Base-by-base conservation (phyloP, 2,888 invertebrate genomes). In the Archips xylosteana region DNA sequence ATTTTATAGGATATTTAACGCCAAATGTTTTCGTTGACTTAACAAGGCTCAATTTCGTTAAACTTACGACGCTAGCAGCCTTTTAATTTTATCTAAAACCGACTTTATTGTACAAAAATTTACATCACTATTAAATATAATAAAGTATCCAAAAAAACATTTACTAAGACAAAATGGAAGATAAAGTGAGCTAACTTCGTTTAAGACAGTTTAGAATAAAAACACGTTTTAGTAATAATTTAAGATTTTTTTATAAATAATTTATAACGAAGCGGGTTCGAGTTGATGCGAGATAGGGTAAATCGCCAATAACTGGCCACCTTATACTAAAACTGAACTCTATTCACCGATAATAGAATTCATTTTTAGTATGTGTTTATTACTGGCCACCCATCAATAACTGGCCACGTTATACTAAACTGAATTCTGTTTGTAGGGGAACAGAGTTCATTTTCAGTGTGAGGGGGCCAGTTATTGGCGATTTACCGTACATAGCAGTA, bases 41-140 rank as follows among this genome's bases (percentile, higher is more conserved):
- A 23, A 45, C 15, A 6, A 10, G 57, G 54, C 42, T 64, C 2
- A 57, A 68, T n/a, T 32, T 36, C 23, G 63, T 69, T 73, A 64
- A 57, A 63, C 74, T 74, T 73, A 74, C 63, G 57, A 74, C 63
- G 57, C 75, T 75, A 75, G 74, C 75, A 75, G 75, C 75, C 75
- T 75, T 75, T 70, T 74, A n/a, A 54, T 23, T 23, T 65, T 71
- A 68, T 70, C 66, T 60, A 65, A 65, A 42, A 70, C 70, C 45
- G 51, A 62, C 32, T 49, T 70, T 61, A 71, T 71, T 0, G 39
- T 75, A 75, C 68, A 75, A 68, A 23, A 71, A 75, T 75, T 71
- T 75, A 75, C 75, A 75, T 45, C 71, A 75, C 65, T 75, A 71
- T 67, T 39, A 70, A 64, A 70, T 71, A 67, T 66, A 71, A 71